These are phyloP conservation scores for Sebastes flavidus DNA, from an alignment of 2,797 vertebrate genomes.

Conservation along the genomic window DNA sequence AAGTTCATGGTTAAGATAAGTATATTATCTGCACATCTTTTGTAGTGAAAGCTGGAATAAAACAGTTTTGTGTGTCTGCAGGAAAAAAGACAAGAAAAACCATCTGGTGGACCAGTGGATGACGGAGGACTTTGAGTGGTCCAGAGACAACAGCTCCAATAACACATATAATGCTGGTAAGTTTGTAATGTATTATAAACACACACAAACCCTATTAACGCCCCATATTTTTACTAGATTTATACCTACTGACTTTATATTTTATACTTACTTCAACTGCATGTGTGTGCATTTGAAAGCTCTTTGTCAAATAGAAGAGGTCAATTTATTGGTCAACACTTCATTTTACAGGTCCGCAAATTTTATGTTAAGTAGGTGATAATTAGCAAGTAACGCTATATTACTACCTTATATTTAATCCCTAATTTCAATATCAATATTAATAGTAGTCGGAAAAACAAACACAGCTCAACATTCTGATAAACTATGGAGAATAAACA, in stretches of 20 bases:
- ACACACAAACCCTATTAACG: neutral
- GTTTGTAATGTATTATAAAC: neutral
- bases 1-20: neutral
- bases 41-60: neutral
- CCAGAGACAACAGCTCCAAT: slow-evolving; percentile 5
- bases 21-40: neutral
- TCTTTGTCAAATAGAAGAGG: neutral
- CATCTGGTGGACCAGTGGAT: slow-evolving; percentile 44
- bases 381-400: too few species aligned
- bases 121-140: slow-evolving; percentile 48
- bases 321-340: too few species aligned
- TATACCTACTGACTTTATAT: neutral
- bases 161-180: neutral
- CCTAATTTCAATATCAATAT: too few species aligned
- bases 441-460: too few species aligned
- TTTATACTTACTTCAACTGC: neutral
- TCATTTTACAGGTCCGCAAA: too few species aligned
- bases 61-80: neutral
- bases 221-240: neutral
- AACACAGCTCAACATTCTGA: too few species aligned
- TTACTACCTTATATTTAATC: too few species aligned
- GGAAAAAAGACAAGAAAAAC: slow-evolving; percentile 34
- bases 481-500: too few species aligned
- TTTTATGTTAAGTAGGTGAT: too few species aligned
- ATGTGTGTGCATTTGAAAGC: neutral